Conservation (phyloP, 2,888 invertebrate genomes). For the Melanostoma scalare region DNA sequence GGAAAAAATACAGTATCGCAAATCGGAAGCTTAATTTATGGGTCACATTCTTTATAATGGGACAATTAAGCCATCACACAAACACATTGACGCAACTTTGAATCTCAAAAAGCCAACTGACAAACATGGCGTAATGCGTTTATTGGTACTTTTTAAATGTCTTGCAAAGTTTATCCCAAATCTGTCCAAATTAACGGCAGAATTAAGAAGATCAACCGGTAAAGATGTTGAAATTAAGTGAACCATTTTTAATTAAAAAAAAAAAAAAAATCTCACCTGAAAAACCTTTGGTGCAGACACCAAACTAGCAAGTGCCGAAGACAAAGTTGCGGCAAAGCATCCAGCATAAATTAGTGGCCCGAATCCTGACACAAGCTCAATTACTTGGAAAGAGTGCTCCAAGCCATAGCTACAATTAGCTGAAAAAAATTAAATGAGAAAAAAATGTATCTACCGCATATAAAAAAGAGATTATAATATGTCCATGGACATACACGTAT, state of each 20-base stretch:
- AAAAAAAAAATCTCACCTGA: slow-evolving; percentile 83
- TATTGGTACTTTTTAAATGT: slow-evolving; percentile 70
- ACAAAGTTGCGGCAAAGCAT: slow-evolving; percentile 97
- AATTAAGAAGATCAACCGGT: slow-evolving; percentile 41
- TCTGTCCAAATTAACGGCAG: slow-evolving; percentile 44
- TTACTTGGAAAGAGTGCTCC: slow-evolving; percentile 85
- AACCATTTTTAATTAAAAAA: no score
- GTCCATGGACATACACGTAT: slow-evolving; percentile 13
- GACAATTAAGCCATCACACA: slow-evolving; percentile 58
- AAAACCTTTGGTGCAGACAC: slow-evolving; percentile 98
- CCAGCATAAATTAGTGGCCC: slow-evolving; percentile 98
- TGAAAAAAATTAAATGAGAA: slow-evolving; percentile 74
- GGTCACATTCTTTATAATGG: slow-evolving; percentile 73
- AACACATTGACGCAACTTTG: slow-evolving; percentile 60
- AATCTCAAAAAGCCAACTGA: slow-evolving; percentile 32
- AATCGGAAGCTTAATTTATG: slow-evolving; percentile 73
- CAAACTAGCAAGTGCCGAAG: slow-evolving; percentile 96
- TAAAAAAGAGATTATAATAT: not conserved
- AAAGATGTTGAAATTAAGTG: slow-evolving; percentile 54
- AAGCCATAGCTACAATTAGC: slow-evolving; percentile 85
- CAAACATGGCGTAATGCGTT: slow-evolving; percentile 41
- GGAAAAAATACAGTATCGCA: slow-evolving; percentile 74
- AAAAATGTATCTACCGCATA: slow-evolving; percentile 13
- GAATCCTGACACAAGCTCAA: slow-evolving; percentile 91
- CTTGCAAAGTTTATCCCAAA: slow-evolving; percentile 70